Evolutionary conservation across 2,888 invertebrate species (phyloP).

Genomic region (Thymelicus lineola): DNA sequence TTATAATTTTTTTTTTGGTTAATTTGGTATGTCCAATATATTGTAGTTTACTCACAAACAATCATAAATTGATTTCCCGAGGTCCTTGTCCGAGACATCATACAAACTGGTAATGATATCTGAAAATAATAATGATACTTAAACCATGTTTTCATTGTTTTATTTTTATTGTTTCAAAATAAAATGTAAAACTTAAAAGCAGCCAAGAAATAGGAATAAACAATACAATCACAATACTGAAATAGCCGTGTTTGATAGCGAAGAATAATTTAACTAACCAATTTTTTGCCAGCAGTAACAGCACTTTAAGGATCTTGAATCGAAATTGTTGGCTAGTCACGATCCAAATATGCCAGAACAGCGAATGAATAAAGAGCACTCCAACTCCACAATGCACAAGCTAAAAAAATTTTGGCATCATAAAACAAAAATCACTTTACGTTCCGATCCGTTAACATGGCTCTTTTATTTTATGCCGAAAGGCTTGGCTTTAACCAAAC

Average conservation of each 20-base stretch:
- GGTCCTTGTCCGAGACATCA: too few species aligned
- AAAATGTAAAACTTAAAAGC: not conserved
- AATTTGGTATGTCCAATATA: too few species aligned
- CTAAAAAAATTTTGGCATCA: conserved; percentile 34
- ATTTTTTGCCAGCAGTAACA: conserved; percentile 2
- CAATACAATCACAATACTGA: not conserved
- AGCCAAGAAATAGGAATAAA: not conserved
- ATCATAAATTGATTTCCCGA: too few species aligned
- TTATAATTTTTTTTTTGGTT: too few species aligned
- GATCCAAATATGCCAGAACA: conserved; percentile 31
- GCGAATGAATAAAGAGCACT: conserved; percentile 32
- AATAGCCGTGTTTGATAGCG: not conserved
- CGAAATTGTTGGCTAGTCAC: conserved; percentile 17
- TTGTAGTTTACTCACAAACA: too few species aligned
- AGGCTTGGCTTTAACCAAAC: conserved; percentile 13
- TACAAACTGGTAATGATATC: too few species aligned
- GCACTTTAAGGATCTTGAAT: conserved; percentile 22
- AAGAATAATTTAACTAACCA: conserved; percentile 8
- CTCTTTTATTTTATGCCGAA: conserved; percentile 34
- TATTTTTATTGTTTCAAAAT: not conserved
- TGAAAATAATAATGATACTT: too few species aligned
- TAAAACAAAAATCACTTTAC: conserved; percentile 39
- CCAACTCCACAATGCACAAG: conserved; percentile 29
- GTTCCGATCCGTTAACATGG: conserved; percentile 35
- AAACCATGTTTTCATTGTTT: too few species aligned